These are phyloP conservation scores for Agriopis marginaria DNA, from an alignment of 2,888 invertebrate genomes.

Conservation along the genomic window DNA sequence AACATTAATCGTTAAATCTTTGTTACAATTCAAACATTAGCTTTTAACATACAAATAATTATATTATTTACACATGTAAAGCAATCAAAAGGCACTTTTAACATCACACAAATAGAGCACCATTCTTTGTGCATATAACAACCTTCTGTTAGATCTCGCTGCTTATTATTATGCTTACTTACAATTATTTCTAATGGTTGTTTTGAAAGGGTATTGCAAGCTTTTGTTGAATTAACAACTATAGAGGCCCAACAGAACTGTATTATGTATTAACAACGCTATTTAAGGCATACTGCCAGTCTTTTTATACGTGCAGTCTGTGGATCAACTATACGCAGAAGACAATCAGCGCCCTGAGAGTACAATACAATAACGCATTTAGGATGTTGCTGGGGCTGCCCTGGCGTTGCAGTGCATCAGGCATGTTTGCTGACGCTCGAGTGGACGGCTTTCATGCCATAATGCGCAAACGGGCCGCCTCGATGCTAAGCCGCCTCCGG, in stretches of 20 bases:
- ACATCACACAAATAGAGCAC: conserved; percentile 59
- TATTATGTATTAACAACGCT: too few relatives aligned
- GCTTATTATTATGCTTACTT: conserved; percentile 17
- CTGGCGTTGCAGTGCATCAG: too few relatives aligned
- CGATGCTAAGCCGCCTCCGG: too few relatives aligned
- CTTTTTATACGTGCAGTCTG: too few relatives aligned
- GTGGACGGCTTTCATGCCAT: too few relatives aligned
- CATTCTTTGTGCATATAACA: conserved; percentile 49
- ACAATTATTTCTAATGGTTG: conserved; percentile 7
- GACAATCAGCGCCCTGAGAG: too few relatives aligned
- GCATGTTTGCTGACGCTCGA: too few relatives aligned
- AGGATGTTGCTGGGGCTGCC: too few relatives aligned
- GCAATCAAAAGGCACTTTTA: conserved; percentile 54
- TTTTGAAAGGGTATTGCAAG: conserved; percentile 14
- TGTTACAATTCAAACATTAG: neutral
- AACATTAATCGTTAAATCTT: neutral
- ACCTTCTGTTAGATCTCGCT: conserved; percentile 23
- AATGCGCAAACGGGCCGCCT: too few relatives aligned
- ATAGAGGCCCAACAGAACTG: neutral
- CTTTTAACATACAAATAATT: neutral
- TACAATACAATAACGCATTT: too few relatives aligned
- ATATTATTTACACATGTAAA: conserved; percentile 28
- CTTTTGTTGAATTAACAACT: neutral
- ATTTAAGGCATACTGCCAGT: too few relatives aligned
- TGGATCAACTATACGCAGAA: too few relatives aligned